phyloP scores from a whole-genome alignment of 1,140 invertebrate genomes.

The Drosophila neocordata region DNA sequence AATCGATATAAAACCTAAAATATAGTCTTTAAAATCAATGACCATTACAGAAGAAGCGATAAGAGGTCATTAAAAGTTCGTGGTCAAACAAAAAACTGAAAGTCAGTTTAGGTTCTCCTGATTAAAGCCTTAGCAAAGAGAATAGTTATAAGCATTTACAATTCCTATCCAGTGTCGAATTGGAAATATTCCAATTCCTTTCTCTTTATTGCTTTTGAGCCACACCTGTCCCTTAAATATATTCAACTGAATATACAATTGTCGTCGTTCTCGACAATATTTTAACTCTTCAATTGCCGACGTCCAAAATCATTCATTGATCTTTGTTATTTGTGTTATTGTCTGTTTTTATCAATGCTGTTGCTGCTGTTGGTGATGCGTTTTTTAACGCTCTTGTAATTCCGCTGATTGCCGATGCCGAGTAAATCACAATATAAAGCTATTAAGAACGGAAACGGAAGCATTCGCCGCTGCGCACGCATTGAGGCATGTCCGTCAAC shows the following conservation, averaged over 20 bases:
- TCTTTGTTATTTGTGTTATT: conserved; percentile 52
- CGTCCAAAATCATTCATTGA: conserved; percentile 43
- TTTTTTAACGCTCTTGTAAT: conserved; percentile 77
- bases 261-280: not conserved
- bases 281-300: conserved; percentile 35
- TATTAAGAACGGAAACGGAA: conserved; percentile 82
- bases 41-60: not conserved
- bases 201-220: not conserved
- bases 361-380: conserved; percentile 30
- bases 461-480: conserved; percentile 79
- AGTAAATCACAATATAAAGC: conserved; percentile 82
- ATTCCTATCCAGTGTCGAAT: too few relatives aligned
- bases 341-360: conserved; percentile 58
- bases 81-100: too few relatives aligned
- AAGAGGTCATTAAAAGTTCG: too few relatives aligned
- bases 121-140: too few relatives aligned
- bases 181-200: too few relatives aligned
- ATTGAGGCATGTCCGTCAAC: conserved; percentile 74
- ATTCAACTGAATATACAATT: not conserved
- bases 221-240: not conserved
- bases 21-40: not conserved
- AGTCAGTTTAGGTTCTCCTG: too few relatives aligned
- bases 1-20: not conserved
- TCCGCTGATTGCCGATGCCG: conserved; percentile 71
- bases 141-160: too few relatives aligned